Base-by-base conservation (phyloP, 2,888 invertebrate genomes). In the Campopleginae sp. region DNA sequence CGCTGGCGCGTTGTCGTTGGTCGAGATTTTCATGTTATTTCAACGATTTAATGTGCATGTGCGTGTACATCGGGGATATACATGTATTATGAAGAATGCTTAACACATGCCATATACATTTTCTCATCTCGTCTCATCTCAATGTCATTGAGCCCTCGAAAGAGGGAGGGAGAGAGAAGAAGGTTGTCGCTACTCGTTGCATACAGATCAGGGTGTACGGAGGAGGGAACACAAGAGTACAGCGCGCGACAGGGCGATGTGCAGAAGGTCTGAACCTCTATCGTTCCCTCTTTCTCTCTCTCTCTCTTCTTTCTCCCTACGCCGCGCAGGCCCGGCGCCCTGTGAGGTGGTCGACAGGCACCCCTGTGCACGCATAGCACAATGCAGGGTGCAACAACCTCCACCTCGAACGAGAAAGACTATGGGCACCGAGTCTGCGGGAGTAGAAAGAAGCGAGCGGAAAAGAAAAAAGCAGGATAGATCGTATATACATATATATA, bases 381-480 rank as follows among this genome's bases (percentile, higher is more conserved):
- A 86, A 85, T 85, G 84, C 82, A 87, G 88, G 88, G 88, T 88
- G 89, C 89, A 88, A 88, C 89, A 89, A 89, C 89, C 89, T 88
- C 86, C 84, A 86, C 85, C 87, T 83, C 85, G 86, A 86, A 86
- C 80, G 84, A 86, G 85, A 78, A 80, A 72, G 77, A 77, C 66
- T 61, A 77, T 66, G 66, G 58, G 58, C 74, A 8, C 66, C 61
- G 86, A 78, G 84, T 42, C 68, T 58, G 79, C 78, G 80, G 54
- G 74, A 82, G 68, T 74, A 63, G 27, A 76, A 71, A 68, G 27
- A 66, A 65, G 63, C 58, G 54, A 76, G 84, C 44, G 42, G 71
- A 51, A 58, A 82, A 80, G 80, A 77, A 82, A 70, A 68, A 68
- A 76, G 65, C 75, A 77, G 61, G 74, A 86, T 72, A 72, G 54